These are phyloP conservation scores for Thecophora atra DNA, from an alignment of 2,888 invertebrate species.

Conservation along the genomic window DNA sequence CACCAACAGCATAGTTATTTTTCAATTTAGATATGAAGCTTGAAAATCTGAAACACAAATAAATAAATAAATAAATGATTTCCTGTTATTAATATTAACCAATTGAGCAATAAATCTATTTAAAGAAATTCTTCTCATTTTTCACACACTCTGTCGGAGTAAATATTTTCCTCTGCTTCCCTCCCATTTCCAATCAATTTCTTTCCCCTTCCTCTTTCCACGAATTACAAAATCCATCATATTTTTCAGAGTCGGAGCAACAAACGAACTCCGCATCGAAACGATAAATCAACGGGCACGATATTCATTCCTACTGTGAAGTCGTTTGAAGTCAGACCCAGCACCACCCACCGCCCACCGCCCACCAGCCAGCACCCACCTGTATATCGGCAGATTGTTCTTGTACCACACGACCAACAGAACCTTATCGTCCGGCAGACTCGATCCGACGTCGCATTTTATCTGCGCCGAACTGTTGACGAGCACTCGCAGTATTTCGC, in stretches of 20 bases:
- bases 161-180: no score
- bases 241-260: no score
- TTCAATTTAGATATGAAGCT: neutral
- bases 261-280: no score
- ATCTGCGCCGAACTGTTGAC: conserved; percentile 82
- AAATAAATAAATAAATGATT: no score
- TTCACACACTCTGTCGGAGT: neutral
- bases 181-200: no score
- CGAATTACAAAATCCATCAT: no score
- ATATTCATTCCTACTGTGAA: no score
- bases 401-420: conserved; percentile 92
- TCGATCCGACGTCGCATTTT: conserved; percentile 86
- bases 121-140: neutral
- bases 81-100: no score
- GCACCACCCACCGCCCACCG: conserved; percentile 69
- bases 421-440: conserved; percentile 80
- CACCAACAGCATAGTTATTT: conserved; percentile 11
- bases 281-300: no score
- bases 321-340: no score
- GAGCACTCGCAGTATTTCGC: conserved; percentile 67
- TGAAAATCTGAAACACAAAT: neutral
- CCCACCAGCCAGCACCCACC: conserved; percentile 69
- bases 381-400: conserved; percentile 89
- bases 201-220: no score
- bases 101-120: neutral